Evolutionary conservation across 30 jellyfish, hydroid and myxozoan genomes (phyloP).

Genomic region (Aurelia sp.): DNA sequence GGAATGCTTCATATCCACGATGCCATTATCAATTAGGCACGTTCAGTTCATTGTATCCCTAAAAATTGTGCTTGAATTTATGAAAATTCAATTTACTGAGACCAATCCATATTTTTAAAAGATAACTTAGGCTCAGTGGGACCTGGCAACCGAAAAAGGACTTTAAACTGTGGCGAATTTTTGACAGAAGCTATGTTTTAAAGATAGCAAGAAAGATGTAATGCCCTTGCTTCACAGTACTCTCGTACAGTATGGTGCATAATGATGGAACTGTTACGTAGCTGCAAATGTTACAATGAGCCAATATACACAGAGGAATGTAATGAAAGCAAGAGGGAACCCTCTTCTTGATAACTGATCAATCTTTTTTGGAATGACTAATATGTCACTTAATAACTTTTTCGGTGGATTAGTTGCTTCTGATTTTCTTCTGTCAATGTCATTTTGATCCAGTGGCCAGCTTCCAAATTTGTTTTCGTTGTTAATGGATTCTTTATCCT

Average conservation of each 20-base stretch:
- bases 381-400: slow-evolving; percentile 51
- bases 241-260: too few species aligned
- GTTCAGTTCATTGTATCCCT: too few species aligned
- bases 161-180: too few species aligned
- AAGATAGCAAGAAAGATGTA: not conserved
- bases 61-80: too few species aligned
- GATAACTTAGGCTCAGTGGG: too few species aligned
- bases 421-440: not conserved
- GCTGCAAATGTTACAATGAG: slow-evolving; percentile 45
- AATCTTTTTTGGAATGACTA: slow-evolving; percentile 51
- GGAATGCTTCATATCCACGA: too few species aligned
- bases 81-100: too few species aligned
- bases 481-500: not conserved
- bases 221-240: too few species aligned
- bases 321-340: slow-evolving; percentile 57
- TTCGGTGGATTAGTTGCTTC: not conserved
- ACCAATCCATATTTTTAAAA: too few species aligned
- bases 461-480: not conserved
- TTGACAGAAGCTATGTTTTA: too few species aligned
- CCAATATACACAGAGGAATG: slow-evolving; percentile 55
- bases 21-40: too few species aligned
- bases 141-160: too few species aligned
- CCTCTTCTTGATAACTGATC: slow-evolving; percentile 52
- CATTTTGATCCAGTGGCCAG: slow-evolving; percentile 17
- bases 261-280: not conserved